Base-by-base conservation (phyloP, 2,797 vertebrate species). In the Staurois parvus region DNA sequence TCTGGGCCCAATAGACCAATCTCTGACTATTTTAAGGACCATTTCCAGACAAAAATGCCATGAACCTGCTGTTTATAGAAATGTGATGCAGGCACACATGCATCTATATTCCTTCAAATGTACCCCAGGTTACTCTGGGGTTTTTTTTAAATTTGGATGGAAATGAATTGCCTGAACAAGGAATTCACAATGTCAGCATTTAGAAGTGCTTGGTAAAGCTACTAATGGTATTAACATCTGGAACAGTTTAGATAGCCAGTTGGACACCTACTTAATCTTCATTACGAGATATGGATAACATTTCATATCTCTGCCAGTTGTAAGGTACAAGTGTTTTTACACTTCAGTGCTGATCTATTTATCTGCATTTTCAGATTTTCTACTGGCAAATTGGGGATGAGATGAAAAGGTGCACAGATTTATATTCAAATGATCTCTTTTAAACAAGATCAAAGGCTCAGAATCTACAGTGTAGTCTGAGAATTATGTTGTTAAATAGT, bases 211-310 rank as follows among this genome's bases (percentile, higher is more conserved):
- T 29, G 30, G 17, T 62, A 62, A 8, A 34, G 19, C 59, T 78
- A 3, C 13, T 12, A 30, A 8, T 64, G 19, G 8, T 66, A 30
- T n/a, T 52, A 75, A 52, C 73, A 75, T 56, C 73, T 75, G 73
- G 45, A 75, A 75, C 26, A 48, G 73, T 52, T 75, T 56, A 75
- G 45, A 75, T 30, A 30, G 19, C 21, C 28, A 30, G 24, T 15
- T 21, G 64, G 56, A 59, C 56, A 77, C 75, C 48, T 77, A 37
- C 32, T 77, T 77, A 34, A 62, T 59, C 74, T 76, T 76, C 73
- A 48, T 76, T 59, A 29, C 15, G 24, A 59, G 30, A 29, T 21
- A 28, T 77, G 56, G 52, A 59, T 37, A 64, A 77, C 75, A 64
- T 66, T 64, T 66, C 37, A 26, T 26, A 37, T 28, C 56, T 78